Evolutionary conservation across 1,140 invertebrate genomes (phyloP).

Genomic region (Dinoponera quadriceps): DNA sequence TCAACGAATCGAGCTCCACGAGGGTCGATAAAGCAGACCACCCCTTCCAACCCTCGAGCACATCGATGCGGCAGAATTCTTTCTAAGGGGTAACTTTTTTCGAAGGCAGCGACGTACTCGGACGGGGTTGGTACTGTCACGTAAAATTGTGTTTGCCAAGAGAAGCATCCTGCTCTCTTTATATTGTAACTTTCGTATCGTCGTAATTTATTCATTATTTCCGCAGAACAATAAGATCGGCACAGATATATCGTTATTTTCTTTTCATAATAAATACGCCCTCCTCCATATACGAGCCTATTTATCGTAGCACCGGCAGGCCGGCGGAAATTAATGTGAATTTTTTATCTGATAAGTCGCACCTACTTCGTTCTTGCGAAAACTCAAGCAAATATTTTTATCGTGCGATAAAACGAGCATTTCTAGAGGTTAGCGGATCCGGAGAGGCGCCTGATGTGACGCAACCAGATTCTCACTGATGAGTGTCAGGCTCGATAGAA

Average conservation of each 20-base stretch:
- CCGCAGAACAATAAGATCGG: no score
- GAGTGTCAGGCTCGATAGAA: slow-evolving; percentile 61
- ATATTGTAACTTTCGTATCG: no score
- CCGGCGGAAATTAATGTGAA: not conserved
- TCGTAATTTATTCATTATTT: not conserved
- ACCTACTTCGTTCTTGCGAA: not conserved
- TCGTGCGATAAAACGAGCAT: no score
- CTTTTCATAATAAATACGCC: not conserved
- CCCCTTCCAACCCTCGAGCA: slow-evolving; percentile 63
- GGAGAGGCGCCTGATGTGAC: slow-evolving; percentile 65
- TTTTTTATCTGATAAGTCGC: not conserved
- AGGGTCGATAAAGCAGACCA: slow-evolving; percentile 81
- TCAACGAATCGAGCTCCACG: slow-evolving; percentile 28
- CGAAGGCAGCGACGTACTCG: slow-evolving; percentile 64
- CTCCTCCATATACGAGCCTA: not conserved
- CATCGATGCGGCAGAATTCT: slow-evolving; percentile 82
- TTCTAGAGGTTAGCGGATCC: no score
- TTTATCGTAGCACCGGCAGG: no score
- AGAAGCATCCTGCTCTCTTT: not conserved
- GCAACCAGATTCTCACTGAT: slow-evolving; percentile 75
- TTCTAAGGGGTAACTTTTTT: slow-evolving; percentile 80
- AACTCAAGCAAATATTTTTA: no score
- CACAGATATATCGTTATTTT: not conserved
- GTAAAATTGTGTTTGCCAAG: not conserved
- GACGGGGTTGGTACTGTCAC: slow-evolving; percentile 59